Percentiles rank a stretch among this genome's conserved stretches.
phyloP scores from a whole-genome alignment of 2,888 invertebrate species.

The Itoplectis maculator region DNA sequence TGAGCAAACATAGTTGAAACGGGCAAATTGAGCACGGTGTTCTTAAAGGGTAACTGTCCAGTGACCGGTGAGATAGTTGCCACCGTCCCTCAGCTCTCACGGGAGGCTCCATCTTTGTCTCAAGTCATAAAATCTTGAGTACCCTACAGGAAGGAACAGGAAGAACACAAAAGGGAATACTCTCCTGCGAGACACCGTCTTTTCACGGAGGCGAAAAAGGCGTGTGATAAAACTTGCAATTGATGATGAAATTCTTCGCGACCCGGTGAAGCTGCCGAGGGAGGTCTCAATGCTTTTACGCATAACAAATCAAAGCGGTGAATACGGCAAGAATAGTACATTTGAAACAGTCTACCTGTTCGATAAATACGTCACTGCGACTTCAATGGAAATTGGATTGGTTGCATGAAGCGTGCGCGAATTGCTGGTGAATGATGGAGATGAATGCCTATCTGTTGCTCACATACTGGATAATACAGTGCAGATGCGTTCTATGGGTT shows the following conservation, averaged over 20 bases:
- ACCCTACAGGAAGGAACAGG: not conserved
- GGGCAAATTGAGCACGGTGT: not conserved
- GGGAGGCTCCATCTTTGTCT: not conserved
- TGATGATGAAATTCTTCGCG: no score
- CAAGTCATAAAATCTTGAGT: not conserved
- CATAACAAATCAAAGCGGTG: not conserved
- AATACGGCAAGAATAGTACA: not conserved
- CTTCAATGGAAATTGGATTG: constrained; percentile 1
- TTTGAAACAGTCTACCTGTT: not conserved
- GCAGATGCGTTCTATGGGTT: not conserved
- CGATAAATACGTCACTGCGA: not conserved
- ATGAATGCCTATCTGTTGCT: not conserved
- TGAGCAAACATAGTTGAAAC: not conserved
- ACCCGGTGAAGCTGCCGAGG: no score
- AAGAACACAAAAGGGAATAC: no score
- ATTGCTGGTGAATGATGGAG: constrained; percentile 9
- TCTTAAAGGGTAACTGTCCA: not conserved
- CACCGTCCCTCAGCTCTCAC: not conserved
- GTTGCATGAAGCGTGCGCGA: not conserved
- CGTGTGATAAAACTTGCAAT: no score
- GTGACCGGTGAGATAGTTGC: not conserved
- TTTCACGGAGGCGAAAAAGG: not conserved
- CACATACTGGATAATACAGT: not conserved
- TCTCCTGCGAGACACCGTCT: not conserved
- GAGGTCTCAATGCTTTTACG: not conserved